Evolutionary conservation across 2,113 vertebrate species (phyloP), one percentile per base, ranked within the genome.

Genomic region (Jaculus jaculus): DNA sequence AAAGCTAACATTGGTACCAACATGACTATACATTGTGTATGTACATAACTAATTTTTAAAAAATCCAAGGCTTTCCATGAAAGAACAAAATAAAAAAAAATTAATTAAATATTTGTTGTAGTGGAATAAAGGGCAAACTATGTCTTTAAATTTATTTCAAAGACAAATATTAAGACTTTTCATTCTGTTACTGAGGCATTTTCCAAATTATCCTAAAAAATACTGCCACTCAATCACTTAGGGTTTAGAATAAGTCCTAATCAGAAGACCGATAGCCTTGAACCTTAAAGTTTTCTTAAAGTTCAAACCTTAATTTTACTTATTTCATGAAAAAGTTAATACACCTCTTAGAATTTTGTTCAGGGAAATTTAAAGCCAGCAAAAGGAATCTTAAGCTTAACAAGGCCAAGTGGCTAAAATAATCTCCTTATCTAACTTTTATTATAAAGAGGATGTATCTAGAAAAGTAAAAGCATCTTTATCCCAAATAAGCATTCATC

Each of bases 271-370:
- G 32, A 61, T 21, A 89, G 66, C 2, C 73, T 39, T 90, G 65
- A 37, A 78, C 65, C 78, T 68, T 94, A 77, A 79, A 83, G 82
- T 51, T 65, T 69, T 69, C 30, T 89, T 82, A 69, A 79, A 12
- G 1, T 15, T 65, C 71, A 87, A 92, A 32, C 7, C 69, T 74
- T 84, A 51, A 81, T 95, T 94, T 95, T 58, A 61, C 69, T 87
- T 68, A 90, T 58, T n/a, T 92, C 23, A 39, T 65, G 5, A 92
- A 82, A 37, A 71, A 11, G 37, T 51, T 83, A 73, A 66, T 73
- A 13, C 11, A 37, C 2, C n/a, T 69, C 37, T 92, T 68, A 73
- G 2, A 37, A 83, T 92, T 87, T 81, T 84, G 21, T 16, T 84
- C 13, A 90, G 66, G 18, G 10, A 86, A 92, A 86, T 93, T 61